Conservation (phyloP, 2,797 vertebrate species). For the Semotilus atromaculatus region DNA sequence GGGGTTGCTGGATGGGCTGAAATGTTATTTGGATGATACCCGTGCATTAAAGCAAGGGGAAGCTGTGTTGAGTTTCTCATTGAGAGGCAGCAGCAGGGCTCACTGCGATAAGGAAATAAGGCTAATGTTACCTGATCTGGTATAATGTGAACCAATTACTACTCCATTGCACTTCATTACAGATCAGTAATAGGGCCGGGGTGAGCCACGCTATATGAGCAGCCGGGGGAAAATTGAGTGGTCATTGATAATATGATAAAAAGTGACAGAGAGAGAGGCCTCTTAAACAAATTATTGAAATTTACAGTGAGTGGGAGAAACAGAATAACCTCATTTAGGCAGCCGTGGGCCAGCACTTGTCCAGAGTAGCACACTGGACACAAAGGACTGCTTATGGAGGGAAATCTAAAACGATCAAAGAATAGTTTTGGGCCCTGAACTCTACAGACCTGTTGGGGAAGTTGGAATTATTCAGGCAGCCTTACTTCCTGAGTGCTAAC, state of each 20-base stretch:
- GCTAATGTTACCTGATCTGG: constrained; percentile 86
- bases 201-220: constrained; percentile 79
- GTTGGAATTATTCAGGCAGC: constrained; percentile 46
- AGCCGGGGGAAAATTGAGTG: constrained; percentile 80
- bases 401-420: constrained; percentile 83
- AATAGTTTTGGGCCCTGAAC: constrained; percentile 72
- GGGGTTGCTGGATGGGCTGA: constrained; percentile 73
- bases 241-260: constrained; percentile 89
- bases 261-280: constrained; percentile 80
- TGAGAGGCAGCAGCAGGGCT: constrained; percentile 81
- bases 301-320: constrained; percentile 83
- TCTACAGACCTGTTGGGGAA: constrained; percentile 55
- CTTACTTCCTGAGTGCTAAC: constrained; percentile 12
- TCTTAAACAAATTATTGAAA: constrained; percentile 85
- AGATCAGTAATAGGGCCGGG: constrained; percentile 83
- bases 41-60: constrained; percentile 79
- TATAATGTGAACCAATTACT: constrained; percentile 88
- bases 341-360: constrained; percentile 76
- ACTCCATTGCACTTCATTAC: constrained; percentile 88
- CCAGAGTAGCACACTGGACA: constrained; percentile 72
- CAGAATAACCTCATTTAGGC: constrained; percentile 83
- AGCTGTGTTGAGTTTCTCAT: constrained; percentile 85
- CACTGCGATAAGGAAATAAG: constrained; percentile 87
- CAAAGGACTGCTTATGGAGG: constrained; percentile 77
- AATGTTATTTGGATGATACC: constrained; percentile 86